Evolutionary conservation across 1,140 invertebrate genomes (phyloP).

Genomic region (Melitaea cinxia): DNA sequence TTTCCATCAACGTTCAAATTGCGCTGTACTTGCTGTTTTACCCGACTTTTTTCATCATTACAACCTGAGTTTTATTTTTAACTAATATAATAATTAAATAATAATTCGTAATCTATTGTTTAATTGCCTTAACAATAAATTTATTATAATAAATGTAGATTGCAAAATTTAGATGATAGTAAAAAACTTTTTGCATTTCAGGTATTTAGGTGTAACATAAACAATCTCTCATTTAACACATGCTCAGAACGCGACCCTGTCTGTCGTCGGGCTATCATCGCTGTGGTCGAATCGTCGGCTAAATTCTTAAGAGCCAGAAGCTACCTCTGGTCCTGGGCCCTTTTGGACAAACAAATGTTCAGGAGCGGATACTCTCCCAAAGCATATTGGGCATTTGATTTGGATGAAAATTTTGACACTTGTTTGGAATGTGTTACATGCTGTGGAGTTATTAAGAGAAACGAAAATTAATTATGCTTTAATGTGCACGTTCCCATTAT

Average conservation of each 20-base stretch:
- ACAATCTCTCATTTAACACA: constrained; percentile 59
- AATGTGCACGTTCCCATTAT: background rate
- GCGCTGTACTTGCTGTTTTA: too few relatives aligned
- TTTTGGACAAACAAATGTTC: constrained; percentile 55
- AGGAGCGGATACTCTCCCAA: constrained; percentile 44
- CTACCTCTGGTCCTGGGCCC: constrained; percentile 57
- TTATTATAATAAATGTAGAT: too few relatives aligned
- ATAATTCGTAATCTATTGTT: too few relatives aligned
- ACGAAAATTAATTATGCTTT: constrained; percentile 2
- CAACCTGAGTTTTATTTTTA: too few relatives aligned
- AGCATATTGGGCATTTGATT: constrained; percentile 47
- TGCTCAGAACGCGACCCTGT: constrained; percentile 49
- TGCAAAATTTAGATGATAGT: too few relatives aligned
- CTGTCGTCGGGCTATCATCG: constrained; percentile 52
- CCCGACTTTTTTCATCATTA: too few relatives aligned
- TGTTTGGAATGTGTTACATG: constrained; percentile 33
- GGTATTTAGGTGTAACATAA: constrained; percentile 69
- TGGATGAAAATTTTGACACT: constrained; percentile 31
- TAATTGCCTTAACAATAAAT: too few relatives aligned
- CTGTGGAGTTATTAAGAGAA: constrained; percentile 27
- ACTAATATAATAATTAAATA: too few relatives aligned
- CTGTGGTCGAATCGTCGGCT: constrained; percentile 45
- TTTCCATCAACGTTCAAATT: too few relatives aligned
- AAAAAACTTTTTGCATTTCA: too few relatives aligned
- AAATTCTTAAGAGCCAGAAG: constrained; percentile 50